These are phyloP conservation scores for Alloplasta piceator DNA, from an alignment of 2,888 invertebrate genomes.

Conservation along the genomic window DNA sequence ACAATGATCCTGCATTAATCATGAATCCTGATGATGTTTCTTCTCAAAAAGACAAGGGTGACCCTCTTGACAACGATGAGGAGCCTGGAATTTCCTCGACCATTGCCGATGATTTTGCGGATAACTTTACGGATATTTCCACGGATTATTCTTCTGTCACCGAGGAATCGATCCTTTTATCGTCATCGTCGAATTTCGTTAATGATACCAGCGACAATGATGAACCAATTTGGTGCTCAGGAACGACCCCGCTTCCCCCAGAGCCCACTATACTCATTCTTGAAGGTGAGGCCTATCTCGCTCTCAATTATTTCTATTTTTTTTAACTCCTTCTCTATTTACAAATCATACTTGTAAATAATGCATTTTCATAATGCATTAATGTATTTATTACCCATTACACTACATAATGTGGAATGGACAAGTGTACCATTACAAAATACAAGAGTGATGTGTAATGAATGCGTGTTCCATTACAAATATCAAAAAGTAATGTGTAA, in stretches of 20 bases:
- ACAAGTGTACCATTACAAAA: too few species aligned
- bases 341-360: too few species aligned
- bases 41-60: constrained; percentile 17
- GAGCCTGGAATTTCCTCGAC: constrained; percentile 15
- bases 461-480: too few species aligned
- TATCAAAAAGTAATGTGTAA: too few species aligned
- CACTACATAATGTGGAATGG: too few species aligned
- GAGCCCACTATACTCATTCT: constrained; percentile 91
- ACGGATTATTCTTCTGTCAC: constrained; percentile 34
- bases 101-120: constrained; percentile 61
- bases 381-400: too few species aligned
- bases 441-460: too few species aligned
- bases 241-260: constrained; percentile 85
- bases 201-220: constrained; percentile 71
- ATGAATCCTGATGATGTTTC: constrained; percentile 32
- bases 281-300: constrained; percentile 88
- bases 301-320: constrained; percentile 28
- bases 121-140: constrained; percentile 63
- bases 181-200: constrained; percentile 60
- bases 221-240: constrained; percentile 78
- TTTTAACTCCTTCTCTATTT: constrained; percentile 5
- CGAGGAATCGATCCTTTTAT: constrained; percentile 47
- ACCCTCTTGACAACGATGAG: background rate
- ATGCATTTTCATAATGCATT: too few species aligned
- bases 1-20: constrained; percentile 31